phyloP scores from a whole-genome alignment of 64 coral and sea anemone species.

The Catalaphyllia jardinei region DNA sequence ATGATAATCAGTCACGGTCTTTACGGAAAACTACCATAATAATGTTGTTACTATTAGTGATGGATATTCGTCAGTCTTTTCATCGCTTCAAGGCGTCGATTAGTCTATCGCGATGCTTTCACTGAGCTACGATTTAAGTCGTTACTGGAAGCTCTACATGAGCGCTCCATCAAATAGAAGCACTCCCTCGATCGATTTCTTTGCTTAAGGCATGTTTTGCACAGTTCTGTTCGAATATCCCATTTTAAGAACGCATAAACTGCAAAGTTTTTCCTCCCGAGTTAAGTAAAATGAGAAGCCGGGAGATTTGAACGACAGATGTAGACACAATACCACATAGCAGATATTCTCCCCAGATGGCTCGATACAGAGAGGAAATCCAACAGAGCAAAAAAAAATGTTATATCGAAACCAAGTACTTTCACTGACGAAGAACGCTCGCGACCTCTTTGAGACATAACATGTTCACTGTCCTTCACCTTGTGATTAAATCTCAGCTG shows the following conservation, averaged over 20 bases:
- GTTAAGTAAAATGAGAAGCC: background rate
- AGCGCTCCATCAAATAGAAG: background rate
- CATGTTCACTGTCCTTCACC: background rate
- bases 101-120: background rate
- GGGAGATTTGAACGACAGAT: background rate
- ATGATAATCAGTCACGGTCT: no score
- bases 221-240: background rate
- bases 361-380: background rate
- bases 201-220: background rate
- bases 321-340: background rate
- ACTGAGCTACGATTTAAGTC: background rate
- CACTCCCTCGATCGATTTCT: background rate
- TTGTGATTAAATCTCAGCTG: conserved; percentile 40
- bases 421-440: conserved; percentile 14
- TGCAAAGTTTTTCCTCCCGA: background rate
- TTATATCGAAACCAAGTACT: conserved; percentile 8
- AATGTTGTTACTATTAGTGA: no score
- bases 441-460: background rate
- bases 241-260: background rate
- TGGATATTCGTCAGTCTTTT: no score
- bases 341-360: background rate
- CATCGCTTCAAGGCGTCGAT: no score
- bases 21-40: no score
- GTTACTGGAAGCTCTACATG: background rate
- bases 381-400: conserved; percentile 22